Percentiles rank a stretch among this genome's conserved stretches.
These are phyloP conservation scores for Apodemus speciosus DNA, from an alignment of 2,113 vertebrate species.

Conservation along the genomic window DNA sequence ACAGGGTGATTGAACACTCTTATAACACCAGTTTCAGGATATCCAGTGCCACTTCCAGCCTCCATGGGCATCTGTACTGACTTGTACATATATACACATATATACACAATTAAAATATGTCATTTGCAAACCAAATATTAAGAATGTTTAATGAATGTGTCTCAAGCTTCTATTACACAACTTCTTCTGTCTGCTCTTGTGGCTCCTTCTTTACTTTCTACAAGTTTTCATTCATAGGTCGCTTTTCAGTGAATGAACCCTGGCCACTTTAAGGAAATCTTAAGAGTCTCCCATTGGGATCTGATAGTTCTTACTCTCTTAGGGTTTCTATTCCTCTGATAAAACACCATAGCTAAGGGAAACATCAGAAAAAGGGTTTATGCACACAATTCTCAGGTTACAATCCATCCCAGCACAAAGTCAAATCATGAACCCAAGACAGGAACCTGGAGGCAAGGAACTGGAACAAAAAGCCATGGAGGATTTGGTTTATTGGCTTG, in stretches of 20 bases:
- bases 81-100: background rate
- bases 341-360: background rate
- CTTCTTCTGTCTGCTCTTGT: background rate
- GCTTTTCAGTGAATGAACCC: background rate
- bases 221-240: background rate
- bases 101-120: background rate
- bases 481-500: background rate
- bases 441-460: background rate
- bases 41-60: background rate
- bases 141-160: background rate
- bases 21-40: background rate
- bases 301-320: background rate
- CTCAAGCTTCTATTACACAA: background rate
- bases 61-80: background rate
- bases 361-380: background rate
- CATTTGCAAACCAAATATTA: background rate
- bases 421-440: background rate
- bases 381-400: background rate
- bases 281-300: background rate
- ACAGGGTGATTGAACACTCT: background rate
- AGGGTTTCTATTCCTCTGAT: background rate
- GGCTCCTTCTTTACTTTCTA: background rate
- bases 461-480: background rate
- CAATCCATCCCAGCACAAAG: background rate
- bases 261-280: background rate